Percentiles rank a stretch among this genome's conserved stretches.
These are phyloP conservation scores for Lepetodrilus schrolli DNA, from an alignment of 2,888 invertebrate species.

Conservation along the genomic window DNA sequence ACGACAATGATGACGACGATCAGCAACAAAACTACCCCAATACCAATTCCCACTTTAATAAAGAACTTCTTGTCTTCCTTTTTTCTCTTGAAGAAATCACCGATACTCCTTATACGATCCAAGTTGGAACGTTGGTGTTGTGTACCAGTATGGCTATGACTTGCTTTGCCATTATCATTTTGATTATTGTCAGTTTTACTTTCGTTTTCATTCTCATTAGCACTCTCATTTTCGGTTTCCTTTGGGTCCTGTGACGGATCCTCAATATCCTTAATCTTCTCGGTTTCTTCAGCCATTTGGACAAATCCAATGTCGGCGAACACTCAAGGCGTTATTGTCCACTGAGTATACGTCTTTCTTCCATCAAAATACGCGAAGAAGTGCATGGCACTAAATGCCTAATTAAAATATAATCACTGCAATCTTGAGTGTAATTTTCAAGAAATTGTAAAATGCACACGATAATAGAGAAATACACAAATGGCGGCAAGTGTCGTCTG, in stretches of 20 bases:
- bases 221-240: background rate
- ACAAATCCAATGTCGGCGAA: too few relatives aligned
- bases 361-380: too few relatives aligned
- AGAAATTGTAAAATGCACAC: too few relatives aligned
- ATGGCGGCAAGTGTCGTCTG: slow-evolving; percentile 23
- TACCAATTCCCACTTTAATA: slow-evolving; percentile 21
- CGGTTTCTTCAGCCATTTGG: too few relatives aligned
- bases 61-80: slow-evolving; percentile 21
- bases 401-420: too few relatives aligned
- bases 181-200: background rate
- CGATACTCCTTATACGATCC: slow-evolving; percentile 17
- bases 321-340: too few relatives aligned
- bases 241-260: too few relatives aligned
- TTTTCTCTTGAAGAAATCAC: slow-evolving; percentile 27
- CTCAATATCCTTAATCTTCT: too few relatives aligned
- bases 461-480: slow-evolving; percentile 7
- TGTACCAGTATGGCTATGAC: background rate
- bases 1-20: slow-evolving; percentile 19
- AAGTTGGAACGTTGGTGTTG: too few relatives aligned
- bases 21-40: slow-evolving; percentile 28
- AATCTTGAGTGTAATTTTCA: too few relatives aligned
- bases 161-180: background rate
- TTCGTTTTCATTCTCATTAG: background rate
- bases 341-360: background rate
- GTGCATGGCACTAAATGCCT: too few relatives aligned